These are phyloP conservation scores for Eulithis testata DNA, from an alignment of 2,888 invertebrate species.

Conservation along the genomic window DNA sequence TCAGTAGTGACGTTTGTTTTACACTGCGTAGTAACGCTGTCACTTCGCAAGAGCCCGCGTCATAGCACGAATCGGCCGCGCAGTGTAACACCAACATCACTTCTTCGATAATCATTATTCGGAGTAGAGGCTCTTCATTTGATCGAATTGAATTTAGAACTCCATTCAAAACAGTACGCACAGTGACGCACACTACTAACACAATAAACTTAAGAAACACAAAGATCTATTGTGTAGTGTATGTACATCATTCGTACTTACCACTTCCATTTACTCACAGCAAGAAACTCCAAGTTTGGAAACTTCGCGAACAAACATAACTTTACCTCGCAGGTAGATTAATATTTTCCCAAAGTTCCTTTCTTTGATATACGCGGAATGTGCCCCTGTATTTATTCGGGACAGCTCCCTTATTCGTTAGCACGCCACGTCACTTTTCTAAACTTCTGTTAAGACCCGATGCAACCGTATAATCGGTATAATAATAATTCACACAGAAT, in stretches of 20 bases:
- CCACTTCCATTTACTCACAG: conserved; percentile 17
- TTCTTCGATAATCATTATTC: no score
- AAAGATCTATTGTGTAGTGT: not conserved
- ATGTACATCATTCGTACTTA: not conserved
- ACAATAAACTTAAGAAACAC: not conserved
- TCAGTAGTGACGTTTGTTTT: no score
- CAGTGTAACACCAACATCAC: no score
- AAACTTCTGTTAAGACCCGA: no score
- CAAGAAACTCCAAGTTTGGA: conserved; percentile 30
- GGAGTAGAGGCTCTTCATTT: no score
- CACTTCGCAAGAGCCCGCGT: no score
- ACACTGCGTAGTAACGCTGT: no score
- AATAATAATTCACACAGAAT: no score
- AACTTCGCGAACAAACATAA: conserved; percentile 44
- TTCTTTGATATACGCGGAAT: conserved; percentile 50
- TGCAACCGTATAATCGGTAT: no score
- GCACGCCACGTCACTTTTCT: no score
- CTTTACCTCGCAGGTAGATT: conserved; percentile 51
- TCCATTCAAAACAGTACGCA: not conserved
- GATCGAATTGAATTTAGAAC: not conserved
- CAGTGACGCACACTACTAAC: not conserved
- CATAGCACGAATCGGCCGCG: no score
- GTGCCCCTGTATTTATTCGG: conserved; percentile 41
- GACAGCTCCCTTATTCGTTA: conserved; percentile 18
- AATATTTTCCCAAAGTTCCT: conserved; percentile 56